Evolutionary conservation across 2,797 vertebrate genomes (phyloP), one percentile per base, ranked within the genome.

Genomic region (Gouania willdenowi): DNA sequence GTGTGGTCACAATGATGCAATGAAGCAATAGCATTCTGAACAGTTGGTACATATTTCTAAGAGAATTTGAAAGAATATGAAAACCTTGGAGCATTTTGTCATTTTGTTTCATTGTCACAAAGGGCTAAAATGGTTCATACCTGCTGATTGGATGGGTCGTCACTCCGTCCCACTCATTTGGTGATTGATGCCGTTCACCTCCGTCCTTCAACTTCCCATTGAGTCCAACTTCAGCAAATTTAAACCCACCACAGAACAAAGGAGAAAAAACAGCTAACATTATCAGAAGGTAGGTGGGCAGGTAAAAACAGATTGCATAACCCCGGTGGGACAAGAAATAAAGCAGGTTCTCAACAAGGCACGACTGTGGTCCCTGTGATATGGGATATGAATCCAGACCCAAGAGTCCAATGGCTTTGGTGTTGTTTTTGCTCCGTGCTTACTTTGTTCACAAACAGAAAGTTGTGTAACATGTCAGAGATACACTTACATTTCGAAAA

Each of bases 251-350:
- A 66, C 52, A 65, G 55, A 66, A 78, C 68, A 75, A 81, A 27
- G 39, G 39, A 51, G 12, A 29, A 36, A 54, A 58, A 66, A 61
- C 32, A 58, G 29, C 10, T 23, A 55, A 57, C 82, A 64, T 75
- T 75, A 60, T 63, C 46, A 53, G 51, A 67, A 64, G 77, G 75
- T 53, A 43, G 72, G 74, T 73, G 65, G 73, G 84, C 61, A 77
- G 81, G 81, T 53, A 50, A 59, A 44, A 63, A 51, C 63, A 85
- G 75, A 84, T 83, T 79, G 48, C 48, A 21, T 76, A 86, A 85
- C 82, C 85, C 84, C 75, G 66, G 26, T 70, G 85, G 79, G 85
- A 85, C 77, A 49, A 35, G 63, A 72, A 76, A 78, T 57, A 60
- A 81, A 86, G 73, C 51, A 58, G 65, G 67, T 72, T 50, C 55